Evolutionary conservation across 2,888 invertebrate species (phyloP).

Genomic region (Pemphredon lugubris): DNA sequence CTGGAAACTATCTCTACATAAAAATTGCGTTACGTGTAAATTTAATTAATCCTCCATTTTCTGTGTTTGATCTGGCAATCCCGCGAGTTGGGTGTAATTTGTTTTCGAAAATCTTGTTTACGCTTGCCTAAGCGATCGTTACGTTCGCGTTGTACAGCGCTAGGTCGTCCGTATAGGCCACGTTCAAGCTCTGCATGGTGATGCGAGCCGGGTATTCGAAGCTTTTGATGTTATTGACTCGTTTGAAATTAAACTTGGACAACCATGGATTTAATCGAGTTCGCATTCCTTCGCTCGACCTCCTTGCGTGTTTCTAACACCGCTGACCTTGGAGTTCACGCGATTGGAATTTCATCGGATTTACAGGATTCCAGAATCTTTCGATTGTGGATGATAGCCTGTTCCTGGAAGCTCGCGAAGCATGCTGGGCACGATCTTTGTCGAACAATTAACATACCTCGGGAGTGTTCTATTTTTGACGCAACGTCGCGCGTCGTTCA

Average conservation of each 20-base stretch:
- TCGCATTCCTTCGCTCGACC: not conserved
- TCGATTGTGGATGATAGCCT: constrained; percentile 71
- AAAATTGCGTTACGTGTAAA: no score
- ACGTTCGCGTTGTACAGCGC: not conserved
- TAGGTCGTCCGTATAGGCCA: constrained; percentile 16
- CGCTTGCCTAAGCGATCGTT: not conserved
- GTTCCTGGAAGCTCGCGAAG: constrained; percentile 74
- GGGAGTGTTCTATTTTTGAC: constrained; percentile 4
- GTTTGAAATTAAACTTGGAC: constrained; percentile 70
- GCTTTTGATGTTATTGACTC: constrained; percentile 79
- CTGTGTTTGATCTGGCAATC: no score
- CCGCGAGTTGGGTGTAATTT: no score
- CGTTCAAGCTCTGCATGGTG: constrained; percentile 47
- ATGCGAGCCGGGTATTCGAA: constrained; percentile 75
- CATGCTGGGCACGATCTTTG: constrained; percentile 74
- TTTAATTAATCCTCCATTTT: no score
- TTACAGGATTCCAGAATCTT: constrained; percentile 44
- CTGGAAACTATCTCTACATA: no score
- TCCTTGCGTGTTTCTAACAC: constrained; percentile 4
- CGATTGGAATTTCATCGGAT: constrained; percentile 51
- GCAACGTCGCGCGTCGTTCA: not conserved
- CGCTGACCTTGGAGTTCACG: constrained; percentile 42
- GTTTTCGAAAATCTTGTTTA: not conserved
- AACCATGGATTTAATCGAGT: constrained; percentile 30
- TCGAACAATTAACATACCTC: constrained; percentile 28